Percentiles rank a stretch among this genome's conserved stretches.
Evolutionary conservation across 2,888 invertebrate genomes (phyloP).

Genomic region (Volucella bombylans): DNA sequence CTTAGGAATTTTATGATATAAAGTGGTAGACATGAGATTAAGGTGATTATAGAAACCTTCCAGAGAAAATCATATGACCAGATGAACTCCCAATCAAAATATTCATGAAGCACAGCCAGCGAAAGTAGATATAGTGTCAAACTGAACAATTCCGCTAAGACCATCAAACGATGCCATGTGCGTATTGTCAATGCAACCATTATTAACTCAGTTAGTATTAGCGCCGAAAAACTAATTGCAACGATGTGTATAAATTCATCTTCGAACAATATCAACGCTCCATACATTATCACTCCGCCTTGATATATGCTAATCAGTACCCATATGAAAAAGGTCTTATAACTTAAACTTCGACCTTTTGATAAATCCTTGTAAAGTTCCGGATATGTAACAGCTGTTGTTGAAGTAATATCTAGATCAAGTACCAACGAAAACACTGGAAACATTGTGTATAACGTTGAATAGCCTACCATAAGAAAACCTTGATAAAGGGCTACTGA

Average conservation of each 20-base stretch:
- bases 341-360: constrained; percentile 97
- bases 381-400: constrained; percentile 96
- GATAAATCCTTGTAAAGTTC: constrained; percentile 98
- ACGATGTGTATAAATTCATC: constrained; percentile 99
- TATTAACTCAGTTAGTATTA: constrained; percentile 97
- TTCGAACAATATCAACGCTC: constrained; percentile 97
- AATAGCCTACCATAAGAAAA: constrained; percentile 99
- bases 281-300: constrained; percentile 99
- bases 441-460: constrained; percentile 98
- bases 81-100: constrained; percentile 97
- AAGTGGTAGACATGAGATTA: constrained; percentile 97
- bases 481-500: constrained; percentile 99
- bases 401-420: constrained; percentile 97
- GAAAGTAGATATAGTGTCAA: constrained; percentile 93
- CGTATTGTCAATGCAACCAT: constrained; percentile 98
- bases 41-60: constrained; percentile 97
- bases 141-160: constrained; percentile 95
- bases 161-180: constrained; percentile 98
- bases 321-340: constrained; percentile 99
- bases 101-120: constrained; percentile 93
- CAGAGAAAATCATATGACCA: constrained; percentile 96
- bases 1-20: constrained; percentile 97
- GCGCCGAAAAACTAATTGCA: constrained; percentile 98
- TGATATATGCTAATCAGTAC: constrained; percentile 99
- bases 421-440: constrained; percentile 97